phyloP scores from a whole-genome alignment of 1,140 invertebrate species.

The Diabrotica virgifera region DNA sequence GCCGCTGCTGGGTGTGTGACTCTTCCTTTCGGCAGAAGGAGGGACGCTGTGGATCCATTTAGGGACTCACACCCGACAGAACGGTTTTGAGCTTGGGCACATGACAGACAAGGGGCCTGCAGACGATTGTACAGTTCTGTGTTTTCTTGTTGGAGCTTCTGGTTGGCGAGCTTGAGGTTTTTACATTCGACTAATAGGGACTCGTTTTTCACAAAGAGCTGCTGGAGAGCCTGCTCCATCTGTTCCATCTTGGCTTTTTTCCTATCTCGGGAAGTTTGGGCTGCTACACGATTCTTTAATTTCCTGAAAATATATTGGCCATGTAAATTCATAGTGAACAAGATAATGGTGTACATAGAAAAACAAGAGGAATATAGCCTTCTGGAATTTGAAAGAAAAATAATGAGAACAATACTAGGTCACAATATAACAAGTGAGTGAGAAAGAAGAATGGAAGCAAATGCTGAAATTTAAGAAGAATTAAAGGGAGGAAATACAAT shows the following conservation, averaged over 20 bases:
- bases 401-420: no score
- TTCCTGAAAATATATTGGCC: conserved; percentile 64
- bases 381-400: no score
- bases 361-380: no score
- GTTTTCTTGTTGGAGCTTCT: conserved; percentile 63
- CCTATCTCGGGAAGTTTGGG: conserved; percentile 95
- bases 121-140: conserved; percentile 56
- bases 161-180: conserved; percentile 63
- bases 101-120: conserved; percentile 51
- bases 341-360: no score
- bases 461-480: no score
- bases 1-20: conserved; percentile 58
- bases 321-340: no score
- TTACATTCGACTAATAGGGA: conserved; percentile 62
- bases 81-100: conserved; percentile 48
- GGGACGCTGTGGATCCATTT: conserved; percentile 74
- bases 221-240: conserved; percentile 71
- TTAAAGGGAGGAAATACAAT: no score
- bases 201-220: conserved; percentile 63
- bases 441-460: no score
- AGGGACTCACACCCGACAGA: conserved; percentile 58
- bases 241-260: conserved; percentile 91
- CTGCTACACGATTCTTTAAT: conserved; percentile 94
- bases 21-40: conserved; percentile 81
- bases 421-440: no score